These are phyloP conservation scores for Andricus curvator DNA, from an alignment of 2,888 invertebrate genomes.

Conservation along the genomic window DNA sequence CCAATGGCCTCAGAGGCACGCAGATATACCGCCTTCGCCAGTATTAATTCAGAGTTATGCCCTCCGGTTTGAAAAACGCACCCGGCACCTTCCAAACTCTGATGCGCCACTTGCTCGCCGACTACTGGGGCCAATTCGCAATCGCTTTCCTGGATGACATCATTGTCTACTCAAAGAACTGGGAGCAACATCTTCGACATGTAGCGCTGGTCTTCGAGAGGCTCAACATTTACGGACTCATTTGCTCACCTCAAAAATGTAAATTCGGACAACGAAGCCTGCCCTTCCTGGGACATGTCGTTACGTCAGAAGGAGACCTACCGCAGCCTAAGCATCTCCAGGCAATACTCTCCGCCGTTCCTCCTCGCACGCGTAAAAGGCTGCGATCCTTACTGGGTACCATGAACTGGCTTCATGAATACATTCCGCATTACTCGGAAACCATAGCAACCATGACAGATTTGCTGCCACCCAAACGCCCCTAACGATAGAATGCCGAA, in stretches of 20 bases:
- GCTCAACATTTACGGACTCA: not conserved
- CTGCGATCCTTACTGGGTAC: no score
- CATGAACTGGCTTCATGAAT: no score
- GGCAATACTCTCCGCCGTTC: constrained; percentile 19
- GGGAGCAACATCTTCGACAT: constrained; percentile 53
- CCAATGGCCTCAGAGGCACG: constrained; percentile 56
- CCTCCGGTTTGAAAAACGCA: constrained; percentile 63
- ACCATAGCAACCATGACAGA: no score
- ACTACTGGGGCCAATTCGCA: not conserved
- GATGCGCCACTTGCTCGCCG: not conserved
- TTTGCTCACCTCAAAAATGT: no score
- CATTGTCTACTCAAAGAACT: constrained; percentile 54
- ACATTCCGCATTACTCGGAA: no score
- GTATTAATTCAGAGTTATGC: constrained; percentile 65
- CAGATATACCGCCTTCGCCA: constrained; percentile 62
- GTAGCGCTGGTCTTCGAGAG: constrained; percentile 52
- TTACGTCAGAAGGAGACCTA: not conserved
- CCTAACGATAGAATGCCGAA: no score
- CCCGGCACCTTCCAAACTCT: constrained; percentile 38
- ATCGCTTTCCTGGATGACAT: constrained; percentile 64
- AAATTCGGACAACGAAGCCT: no score
- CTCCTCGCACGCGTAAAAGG: not conserved
- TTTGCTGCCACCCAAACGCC: no score
- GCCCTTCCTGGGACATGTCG: no score
- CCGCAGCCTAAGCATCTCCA: constrained; percentile 21